Evolutionary conservation across 2,113 vertebrate genomes (phyloP).

Genomic region (Albula goreensis): DNA sequence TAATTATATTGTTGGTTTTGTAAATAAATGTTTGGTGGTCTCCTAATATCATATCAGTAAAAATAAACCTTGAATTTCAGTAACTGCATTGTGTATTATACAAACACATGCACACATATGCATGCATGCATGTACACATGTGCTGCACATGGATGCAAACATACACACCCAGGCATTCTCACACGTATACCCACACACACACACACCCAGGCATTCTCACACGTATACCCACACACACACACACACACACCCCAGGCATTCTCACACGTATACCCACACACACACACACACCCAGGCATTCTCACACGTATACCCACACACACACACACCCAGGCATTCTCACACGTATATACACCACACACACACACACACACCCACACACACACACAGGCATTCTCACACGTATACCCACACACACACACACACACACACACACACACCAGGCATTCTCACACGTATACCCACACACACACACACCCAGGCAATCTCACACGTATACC

Average conservation of each 20-base stretch:
- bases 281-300: background rate
- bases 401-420: too few relatives aligned
- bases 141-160: background rate
- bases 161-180: background rate
- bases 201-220: background rate
- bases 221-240: too few relatives aligned
- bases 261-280: too few relatives aligned
- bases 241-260: background rate
- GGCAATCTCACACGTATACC: too few relatives aligned
- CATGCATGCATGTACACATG: too few relatives aligned
- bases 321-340: background rate
- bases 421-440: too few relatives aligned
- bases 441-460: background rate
- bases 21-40: too few relatives aligned
- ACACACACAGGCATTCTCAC: background rate
- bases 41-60: too few relatives aligned
- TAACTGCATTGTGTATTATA: background rate
- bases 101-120: background rate
- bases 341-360: too few relatives aligned
- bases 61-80: background rate
- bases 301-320: background rate
- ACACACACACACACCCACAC: too few relatives aligned
- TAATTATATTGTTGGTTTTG: too few relatives aligned
- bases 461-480: conserved; percentile 1
- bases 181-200: too few relatives aligned